Evolutionary conservation across 2,797 vertebrate species (phyloP).

Genomic region (Microctenopoma stevenorrisi): DNA sequence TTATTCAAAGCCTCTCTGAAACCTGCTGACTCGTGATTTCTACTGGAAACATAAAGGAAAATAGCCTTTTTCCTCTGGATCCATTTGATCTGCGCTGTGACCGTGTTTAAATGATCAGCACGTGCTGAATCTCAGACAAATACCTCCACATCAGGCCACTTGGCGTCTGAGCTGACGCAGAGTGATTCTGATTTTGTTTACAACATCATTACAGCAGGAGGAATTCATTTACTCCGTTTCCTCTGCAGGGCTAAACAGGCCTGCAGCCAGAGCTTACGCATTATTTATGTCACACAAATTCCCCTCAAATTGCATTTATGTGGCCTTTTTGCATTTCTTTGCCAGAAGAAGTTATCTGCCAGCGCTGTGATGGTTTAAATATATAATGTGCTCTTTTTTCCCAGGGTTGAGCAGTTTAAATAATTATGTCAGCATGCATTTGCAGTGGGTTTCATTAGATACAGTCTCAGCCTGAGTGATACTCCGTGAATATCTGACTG

Average conservation of each 20-base stretch:
- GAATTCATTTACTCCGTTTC: constrained; percentile 67
- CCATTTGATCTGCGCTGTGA: background rate
- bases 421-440: constrained; percentile 16
- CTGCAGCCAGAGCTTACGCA: constrained; percentile 68
- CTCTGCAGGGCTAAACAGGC: constrained; percentile 62
- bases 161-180: constrained; percentile 45
- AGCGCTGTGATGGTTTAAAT: constrained; percentile 50
- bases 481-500: background rate
- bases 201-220: constrained; percentile 62
- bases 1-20: constrained; percentile 40
- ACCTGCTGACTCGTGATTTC: constrained; percentile 22
- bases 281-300: constrained; percentile 71
- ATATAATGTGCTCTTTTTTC: constrained; percentile 8
- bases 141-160: constrained; percentile 26
- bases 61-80: background rate
- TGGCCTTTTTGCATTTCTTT: constrained; percentile 56
- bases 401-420: constrained; percentile 21
- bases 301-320: constrained; percentile 66
- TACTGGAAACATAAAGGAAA: constrained; percentile 25
- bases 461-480: background rate
- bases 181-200: constrained; percentile 68
- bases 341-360: constrained; percentile 59
- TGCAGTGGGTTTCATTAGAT: background rate
- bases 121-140: constrained; percentile 10
- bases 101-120: constrained; percentile 7